phyloP scores from a whole-genome alignment of 2,888 invertebrate species.

The Hirtodrosophila confusa region DNA sequence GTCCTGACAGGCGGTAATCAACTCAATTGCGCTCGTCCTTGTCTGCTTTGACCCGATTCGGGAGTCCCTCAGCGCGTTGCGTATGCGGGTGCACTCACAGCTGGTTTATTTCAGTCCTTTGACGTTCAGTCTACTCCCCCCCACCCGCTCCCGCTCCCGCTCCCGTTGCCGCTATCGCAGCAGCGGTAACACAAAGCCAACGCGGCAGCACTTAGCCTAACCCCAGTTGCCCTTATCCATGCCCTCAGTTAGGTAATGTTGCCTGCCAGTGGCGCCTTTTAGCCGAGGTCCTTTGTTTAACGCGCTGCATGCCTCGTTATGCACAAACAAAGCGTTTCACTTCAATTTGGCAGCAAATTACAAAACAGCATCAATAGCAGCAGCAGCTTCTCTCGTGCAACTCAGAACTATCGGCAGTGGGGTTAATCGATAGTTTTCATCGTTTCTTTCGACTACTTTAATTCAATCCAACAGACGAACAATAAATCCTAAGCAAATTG shows the following conservation, averaged over 20 bases:
- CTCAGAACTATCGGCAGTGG: slow-evolving; percentile 1
- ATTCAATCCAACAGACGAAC: too few species aligned
- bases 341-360: slow-evolving; percentile 76
- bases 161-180: slow-evolving; percentile 4
- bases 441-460: not conserved
- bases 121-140: not conserved
- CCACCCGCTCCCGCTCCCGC: too few species aligned
- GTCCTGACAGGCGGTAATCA: slow-evolving; percentile 63
- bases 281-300: slow-evolving; percentile 60
- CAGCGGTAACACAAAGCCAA: slow-evolving; percentile 33
- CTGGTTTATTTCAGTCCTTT: slow-evolving; percentile 26
- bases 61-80: slow-evolving; percentile 14
- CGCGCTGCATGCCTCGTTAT: slow-evolving; percentile 71
- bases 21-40: slow-evolving; percentile 64
- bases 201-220: slow-evolving; percentile 23
- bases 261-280: slow-evolving; percentile 5
- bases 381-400: slow-evolving; percentile 8
- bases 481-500: too few species aligned
- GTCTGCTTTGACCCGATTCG: slow-evolving; percentile 49
- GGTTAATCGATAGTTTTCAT: slow-evolving; percentile 23
- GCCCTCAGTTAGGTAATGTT: not conserved
- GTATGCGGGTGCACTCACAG: slow-evolving; percentile 41
- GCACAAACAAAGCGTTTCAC: slow-evolving; percentile 75
- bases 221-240: not conserved
- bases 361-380: slow-evolving; percentile 28